Percentiles rank a stretch among this genome's conserved stretches.
phyloP scores from a whole-genome alignment of 2,888 invertebrate genomes.

The Liodrosophila aerea region DNA sequence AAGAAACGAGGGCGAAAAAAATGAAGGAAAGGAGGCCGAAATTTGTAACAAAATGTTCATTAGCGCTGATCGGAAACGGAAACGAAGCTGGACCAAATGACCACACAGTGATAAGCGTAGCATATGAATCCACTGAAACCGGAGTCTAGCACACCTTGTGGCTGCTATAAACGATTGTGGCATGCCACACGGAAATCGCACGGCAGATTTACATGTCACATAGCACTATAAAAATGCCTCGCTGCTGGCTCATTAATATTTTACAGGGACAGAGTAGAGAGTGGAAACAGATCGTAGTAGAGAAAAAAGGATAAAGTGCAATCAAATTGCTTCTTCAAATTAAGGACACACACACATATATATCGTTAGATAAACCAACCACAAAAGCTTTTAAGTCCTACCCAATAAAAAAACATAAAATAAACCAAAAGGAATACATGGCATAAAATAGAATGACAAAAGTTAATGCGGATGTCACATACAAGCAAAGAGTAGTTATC shows the following conservation, averaged over 20 bases:
- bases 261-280: constrained; percentile 29
- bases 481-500: background rate
- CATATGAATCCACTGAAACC: background rate
- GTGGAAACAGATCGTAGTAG: constrained; percentile 1
- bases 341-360: no score
- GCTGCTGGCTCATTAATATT: constrained; percentile 63
- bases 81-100: constrained; percentile 43
- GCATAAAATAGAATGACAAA: constrained; percentile 45
- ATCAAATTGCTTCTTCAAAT: constrained; percentile 61
- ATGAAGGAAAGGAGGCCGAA: background rate
- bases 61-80: constrained; percentile 73
- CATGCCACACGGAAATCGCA: constrained; percentile 31
- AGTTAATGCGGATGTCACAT: constrained; percentile 45
- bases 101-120: constrained; percentile 20
- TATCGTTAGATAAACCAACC: constrained; percentile 39
- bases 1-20: constrained; percentile 32
- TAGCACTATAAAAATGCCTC: constrained; percentile 27
- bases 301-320: constrained; percentile 53
- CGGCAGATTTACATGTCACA: constrained; percentile 57
- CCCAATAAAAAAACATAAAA: constrained; percentile 2
- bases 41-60: constrained; percentile 62
- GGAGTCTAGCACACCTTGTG: background rate
- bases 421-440: constrained; percentile 27
- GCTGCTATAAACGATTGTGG: background rate
- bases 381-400: constrained; percentile 68